Base-by-base conservation (phyloP, 2,113 vertebrate genomes). In the Aldabrachelys gigantea region DNA sequence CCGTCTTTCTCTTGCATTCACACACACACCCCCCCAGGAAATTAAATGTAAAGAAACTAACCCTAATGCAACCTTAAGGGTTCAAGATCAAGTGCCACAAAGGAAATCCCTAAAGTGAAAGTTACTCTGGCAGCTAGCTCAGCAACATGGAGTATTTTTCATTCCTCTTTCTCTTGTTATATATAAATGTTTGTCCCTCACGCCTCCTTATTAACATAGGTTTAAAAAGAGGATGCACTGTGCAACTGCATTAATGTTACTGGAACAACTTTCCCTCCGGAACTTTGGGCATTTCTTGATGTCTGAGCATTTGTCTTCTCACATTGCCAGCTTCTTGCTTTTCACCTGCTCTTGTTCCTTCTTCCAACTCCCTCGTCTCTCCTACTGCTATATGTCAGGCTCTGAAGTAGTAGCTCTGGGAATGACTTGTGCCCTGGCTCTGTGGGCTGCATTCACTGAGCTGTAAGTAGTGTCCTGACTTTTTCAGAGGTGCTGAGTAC, bases 241-340 rank as follows among this genome's bases (percentile, higher is more conserved):
- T 47, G 22, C 24, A 78, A 11, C 24, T 38, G 44, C 75, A 14
- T 44, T 78, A 47, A 78, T 44, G 24, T 44, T 27, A 29, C 75
- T 78, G 38, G 44, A 47, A 44, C 41, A 72, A 72, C 19, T 22
- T 72, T 38, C 35, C 22, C 19, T 22, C 25, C 11, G 29, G 75
- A 78, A 24, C 41, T 78, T 24, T 41, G 17, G 65, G 65, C 11
- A 78, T 78, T 78, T 78, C 41, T 12, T 47, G 41, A 78, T 14
- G 10, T 78, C 41, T 78, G 38, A 47, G 24, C 16, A 5, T 47
- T 44, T 75, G 31, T 50, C 50, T 35, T 19, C n/a, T 5, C 44
- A 0, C 10, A 8, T 8, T n/a, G 49, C 44, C 65, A 72, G 12
- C 6, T 78, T 47, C 41, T 47, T 47, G 72, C 41, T 78, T 22